Evolutionary conservation across 2,797 vertebrate species (phyloP).

Genomic region (Hirundo rustica): DNA sequence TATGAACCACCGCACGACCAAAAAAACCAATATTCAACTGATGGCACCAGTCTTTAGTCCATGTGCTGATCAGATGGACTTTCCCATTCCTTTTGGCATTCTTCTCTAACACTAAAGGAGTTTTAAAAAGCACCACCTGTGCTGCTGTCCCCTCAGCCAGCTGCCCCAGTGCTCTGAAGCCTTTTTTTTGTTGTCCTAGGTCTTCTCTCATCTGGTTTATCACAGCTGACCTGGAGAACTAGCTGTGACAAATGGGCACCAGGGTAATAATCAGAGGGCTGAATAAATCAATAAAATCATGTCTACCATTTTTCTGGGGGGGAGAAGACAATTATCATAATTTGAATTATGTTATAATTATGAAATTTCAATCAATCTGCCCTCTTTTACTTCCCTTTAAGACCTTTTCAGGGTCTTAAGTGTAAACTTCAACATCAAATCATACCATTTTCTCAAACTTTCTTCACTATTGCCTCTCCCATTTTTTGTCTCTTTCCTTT

Average conservation of each 20-base stretch:
- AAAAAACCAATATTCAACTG: background rate
- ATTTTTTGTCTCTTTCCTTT: background rate
- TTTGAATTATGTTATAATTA: accelerated
- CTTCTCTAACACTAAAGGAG: background rate
- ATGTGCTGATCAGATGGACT: background rate
- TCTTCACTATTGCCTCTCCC: background rate
- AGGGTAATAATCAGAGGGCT: too few relatives aligned
- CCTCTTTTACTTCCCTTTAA: background rate
- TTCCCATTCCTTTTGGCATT: background rate
- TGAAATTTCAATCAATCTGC: background rate
- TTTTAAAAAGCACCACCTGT: background rate
- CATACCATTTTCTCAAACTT: background rate
- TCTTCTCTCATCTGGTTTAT: background rate
- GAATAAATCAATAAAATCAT: background rate
- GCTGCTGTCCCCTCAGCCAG: background rate
- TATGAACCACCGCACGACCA: background rate
- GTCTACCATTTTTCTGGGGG: background rate
- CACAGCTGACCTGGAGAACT: background rate
- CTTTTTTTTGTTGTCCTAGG: background rate
- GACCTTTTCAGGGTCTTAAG: background rate
- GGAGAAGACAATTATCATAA: background rate
- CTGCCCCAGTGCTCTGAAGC: background rate
- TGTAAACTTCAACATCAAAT: background rate
- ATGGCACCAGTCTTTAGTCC: background rate
- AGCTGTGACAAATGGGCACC: background rate